Evolutionary conservation across 1,140 invertebrate species (phyloP).

Genomic region (Lordiphosa clarofinis): DNA sequence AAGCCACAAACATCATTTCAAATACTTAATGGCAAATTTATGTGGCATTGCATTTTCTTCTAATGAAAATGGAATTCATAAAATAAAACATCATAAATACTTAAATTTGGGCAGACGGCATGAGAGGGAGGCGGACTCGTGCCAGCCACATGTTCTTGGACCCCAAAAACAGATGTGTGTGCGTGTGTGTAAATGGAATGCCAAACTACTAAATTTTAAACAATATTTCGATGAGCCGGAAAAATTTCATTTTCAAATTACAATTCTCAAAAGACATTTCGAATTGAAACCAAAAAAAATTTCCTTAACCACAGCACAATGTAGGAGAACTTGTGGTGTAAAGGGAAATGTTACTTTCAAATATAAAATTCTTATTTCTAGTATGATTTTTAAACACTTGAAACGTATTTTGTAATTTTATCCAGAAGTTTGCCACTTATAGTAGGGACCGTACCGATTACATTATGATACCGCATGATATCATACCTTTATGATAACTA

Average conservation of each 20-base stretch:
- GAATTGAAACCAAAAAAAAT: too few species aligned
- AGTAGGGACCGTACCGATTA: too few species aligned
- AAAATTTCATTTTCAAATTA: slow-evolving; percentile 1
- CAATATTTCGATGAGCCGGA: slow-evolving; percentile 13
- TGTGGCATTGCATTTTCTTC: slow-evolving; percentile 49
- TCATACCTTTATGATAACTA: too few species aligned
- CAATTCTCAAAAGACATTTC: neutral
- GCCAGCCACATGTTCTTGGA: slow-evolving; percentile 34
- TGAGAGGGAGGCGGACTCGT: slow-evolving; percentile 22
- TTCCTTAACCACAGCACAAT: too few species aligned
- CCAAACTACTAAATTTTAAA: neutral
- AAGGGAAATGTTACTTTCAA: too few species aligned
- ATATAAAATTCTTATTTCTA: too few species aligned
- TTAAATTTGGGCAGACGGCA: slow-evolving; percentile 1
- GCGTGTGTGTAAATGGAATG: slow-evolving; percentile 3
- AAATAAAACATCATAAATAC: slow-evolving; percentile 35
- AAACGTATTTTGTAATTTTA: too few species aligned
- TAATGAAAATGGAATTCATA: slow-evolving; percentile 57
- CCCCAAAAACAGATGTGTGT: slow-evolving; percentile 9
- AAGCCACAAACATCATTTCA: slow-evolving; percentile 25
- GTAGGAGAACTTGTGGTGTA: too few species aligned
- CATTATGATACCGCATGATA: too few species aligned
- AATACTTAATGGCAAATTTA: slow-evolving; percentile 55
- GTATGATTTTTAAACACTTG: too few species aligned
- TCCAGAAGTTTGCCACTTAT: too few species aligned